Evolutionary conservation across 1,140 invertebrate genomes (phyloP).

Genomic region (Panagrolaimus sp.): DNA sequence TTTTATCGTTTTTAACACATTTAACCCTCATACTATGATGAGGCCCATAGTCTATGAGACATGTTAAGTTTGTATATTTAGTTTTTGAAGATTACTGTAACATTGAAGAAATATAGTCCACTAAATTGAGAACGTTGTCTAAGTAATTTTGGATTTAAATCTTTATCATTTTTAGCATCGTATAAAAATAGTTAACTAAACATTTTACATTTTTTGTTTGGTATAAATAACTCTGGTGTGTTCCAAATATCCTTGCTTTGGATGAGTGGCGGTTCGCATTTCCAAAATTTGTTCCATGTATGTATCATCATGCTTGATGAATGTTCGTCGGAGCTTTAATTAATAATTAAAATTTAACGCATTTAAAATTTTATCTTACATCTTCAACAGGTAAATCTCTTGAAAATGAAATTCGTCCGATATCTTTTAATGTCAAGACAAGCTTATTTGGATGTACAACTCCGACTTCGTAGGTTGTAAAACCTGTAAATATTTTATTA

Average conservation of each 20-base stretch:
- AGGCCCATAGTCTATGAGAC: too few species aligned
- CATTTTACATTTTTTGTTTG: conserved; percentile 20
- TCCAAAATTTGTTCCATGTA: conserved; percentile 59
- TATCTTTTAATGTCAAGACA: conserved; percentile 55
- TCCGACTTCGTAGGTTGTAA: conserved; percentile 59
- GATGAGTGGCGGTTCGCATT: conserved; percentile 59
- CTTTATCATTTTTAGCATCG: too few species aligned
- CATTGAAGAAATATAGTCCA: too few species aligned
- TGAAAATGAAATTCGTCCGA: conserved; percentile 58
- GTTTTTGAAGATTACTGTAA: too few species aligned
- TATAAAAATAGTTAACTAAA: too few species aligned
- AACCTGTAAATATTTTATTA: conserved; percentile 43
- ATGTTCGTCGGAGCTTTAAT: conserved; percentile 54
- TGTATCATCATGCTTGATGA: conserved; percentile 58
- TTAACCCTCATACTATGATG: too few species aligned
- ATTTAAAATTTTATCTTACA: conserved; percentile 35
- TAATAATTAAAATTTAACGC: too few species aligned
- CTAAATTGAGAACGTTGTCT: too few species aligned
- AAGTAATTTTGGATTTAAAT: too few species aligned
- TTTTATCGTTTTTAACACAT: too few species aligned
- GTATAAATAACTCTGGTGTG: conserved; percentile 59
- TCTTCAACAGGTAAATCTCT: conserved; percentile 59
- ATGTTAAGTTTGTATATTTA: too few species aligned
- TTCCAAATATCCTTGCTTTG: conserved; percentile 57
- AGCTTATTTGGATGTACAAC: conserved; percentile 50